Percentiles rank a stretch among this genome's conserved stretches.
Evolutionary conservation across 2,888 invertebrate genomes (phyloP).

Genomic region (Cartodere bifasciata): DNA sequence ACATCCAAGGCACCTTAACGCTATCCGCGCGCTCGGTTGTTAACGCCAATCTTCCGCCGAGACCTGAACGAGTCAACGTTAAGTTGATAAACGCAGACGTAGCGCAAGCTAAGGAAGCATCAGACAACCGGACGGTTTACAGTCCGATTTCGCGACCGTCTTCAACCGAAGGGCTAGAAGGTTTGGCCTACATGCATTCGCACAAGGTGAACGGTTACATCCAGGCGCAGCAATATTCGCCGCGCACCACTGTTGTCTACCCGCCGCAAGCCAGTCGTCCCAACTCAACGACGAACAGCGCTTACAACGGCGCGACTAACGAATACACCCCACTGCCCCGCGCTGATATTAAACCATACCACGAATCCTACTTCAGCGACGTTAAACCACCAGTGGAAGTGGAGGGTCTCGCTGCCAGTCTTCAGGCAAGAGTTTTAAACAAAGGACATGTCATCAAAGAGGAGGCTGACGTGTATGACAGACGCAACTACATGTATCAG

Average conservation of each 20-base stretch:
- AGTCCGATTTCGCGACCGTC: conserved; percentile 45
- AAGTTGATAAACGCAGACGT: conserved; percentile 30
- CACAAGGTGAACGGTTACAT: conserved; percentile 26
- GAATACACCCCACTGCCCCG: conserved; percentile 49
- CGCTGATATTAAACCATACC: conserved; percentile 59
- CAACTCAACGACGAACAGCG: conserved; percentile 5
- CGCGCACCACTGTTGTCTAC: conserved; percentile 32
- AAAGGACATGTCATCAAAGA: conserved; percentile 30
- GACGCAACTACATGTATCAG: conserved; percentile 26
- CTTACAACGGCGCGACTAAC: conserved; percentile 23
- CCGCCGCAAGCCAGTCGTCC: conserved; percentile 15
- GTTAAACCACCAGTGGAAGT: conserved; percentile 37
- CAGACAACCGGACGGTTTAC: conserved; percentile 35
- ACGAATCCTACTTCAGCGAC: conserved; percentile 56
- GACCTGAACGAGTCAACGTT: conserved; percentile 46
- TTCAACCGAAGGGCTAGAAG: conserved; percentile 37
- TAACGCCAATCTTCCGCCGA: conserved; percentile 43
- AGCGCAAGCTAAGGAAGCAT: conserved; percentile 21
- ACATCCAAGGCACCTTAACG: conserved; percentile 42
- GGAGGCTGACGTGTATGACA: conserved; percentile 26
- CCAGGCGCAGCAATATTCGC: conserved; percentile 28
- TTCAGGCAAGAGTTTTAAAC: conserved; percentile 62
- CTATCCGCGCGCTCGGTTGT: conserved; percentile 37
- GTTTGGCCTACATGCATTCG: conserved; percentile 30
- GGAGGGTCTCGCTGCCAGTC: conserved; percentile 65